Evolutionary conservation across 2,797 vertebrate genomes (phyloP).

Genomic region (Ibycter americanus): DNA sequence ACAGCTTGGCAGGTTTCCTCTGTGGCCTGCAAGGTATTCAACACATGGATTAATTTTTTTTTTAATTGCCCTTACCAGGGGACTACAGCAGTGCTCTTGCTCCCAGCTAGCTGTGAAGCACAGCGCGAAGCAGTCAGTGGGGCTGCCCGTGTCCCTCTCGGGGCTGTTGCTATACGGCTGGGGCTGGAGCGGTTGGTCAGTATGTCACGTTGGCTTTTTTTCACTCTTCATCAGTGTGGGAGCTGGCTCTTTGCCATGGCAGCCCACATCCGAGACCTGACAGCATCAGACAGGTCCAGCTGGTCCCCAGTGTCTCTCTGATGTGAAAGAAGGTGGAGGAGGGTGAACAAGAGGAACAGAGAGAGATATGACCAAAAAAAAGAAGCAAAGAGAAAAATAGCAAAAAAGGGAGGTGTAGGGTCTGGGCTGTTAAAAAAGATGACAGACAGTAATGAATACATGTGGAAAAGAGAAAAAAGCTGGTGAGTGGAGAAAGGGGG

Average conservation of each 20-base stretch:
- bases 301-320: background rate
- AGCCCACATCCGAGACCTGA: background rate
- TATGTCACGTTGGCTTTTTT: background rate
- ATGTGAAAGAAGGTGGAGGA: background rate
- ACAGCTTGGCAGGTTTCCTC: background rate
- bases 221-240: background rate
- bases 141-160: rapidly evolving
- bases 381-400: background rate
- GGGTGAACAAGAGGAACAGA: background rate
- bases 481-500: background rate
- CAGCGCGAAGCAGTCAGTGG: rapidly evolving
- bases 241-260: background rate
- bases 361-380: background rate
- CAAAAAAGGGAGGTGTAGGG: background rate
- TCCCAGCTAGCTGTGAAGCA: background rate
- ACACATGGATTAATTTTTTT: background rate
- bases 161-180: background rate
- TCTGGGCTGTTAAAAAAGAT: background rate
- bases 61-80: background rate
- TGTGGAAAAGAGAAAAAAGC: background rate
- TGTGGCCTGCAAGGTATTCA: background rate
- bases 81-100: background rate
- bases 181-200: background rate
- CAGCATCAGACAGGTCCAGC: background rate
- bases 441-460: background rate